phyloP scores from a whole-genome alignment of 2,888 invertebrate genomes.

The Xestobium rufovillosum region DNA sequence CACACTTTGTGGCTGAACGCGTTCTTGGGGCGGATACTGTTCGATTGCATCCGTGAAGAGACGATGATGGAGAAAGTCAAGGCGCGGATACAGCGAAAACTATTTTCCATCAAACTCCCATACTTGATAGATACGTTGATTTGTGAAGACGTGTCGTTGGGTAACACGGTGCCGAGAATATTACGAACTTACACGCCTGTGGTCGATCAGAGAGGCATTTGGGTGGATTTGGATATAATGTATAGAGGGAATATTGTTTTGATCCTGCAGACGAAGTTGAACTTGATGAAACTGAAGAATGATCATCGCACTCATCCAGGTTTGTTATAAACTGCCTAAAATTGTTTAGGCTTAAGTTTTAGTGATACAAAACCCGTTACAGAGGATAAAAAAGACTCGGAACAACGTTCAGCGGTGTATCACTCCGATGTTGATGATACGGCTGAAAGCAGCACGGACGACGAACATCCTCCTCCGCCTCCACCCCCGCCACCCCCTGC shows the following conservation, averaged over 20 bases:
- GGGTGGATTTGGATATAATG: constrained; percentile 77
- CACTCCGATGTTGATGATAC: constrained; percentile 73
- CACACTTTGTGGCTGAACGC: constrained; percentile 71
- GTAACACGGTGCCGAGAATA: constrained; percentile 60
- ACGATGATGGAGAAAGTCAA: constrained; percentile 62
- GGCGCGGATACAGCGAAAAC: constrained; percentile 76
- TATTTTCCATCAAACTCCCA: constrained; percentile 78
- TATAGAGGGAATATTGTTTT: constrained; percentile 74
- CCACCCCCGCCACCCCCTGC: constrained; percentile 9
- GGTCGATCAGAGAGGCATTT: constrained; percentile 75
- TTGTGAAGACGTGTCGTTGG: constrained; percentile 68
- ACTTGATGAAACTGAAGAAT: constrained; percentile 61
- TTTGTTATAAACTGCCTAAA: too few species aligned
- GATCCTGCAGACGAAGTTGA: constrained; percentile 82
- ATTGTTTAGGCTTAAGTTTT: too few species aligned
- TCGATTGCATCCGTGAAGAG: constrained; percentile 72
- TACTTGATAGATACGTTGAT: constrained; percentile 80
- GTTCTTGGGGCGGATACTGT: constrained; percentile 67
- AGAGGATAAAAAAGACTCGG: too few species aligned
- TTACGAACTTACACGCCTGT: constrained; percentile 56
- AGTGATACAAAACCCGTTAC: too few species aligned
- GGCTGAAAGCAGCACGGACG: constrained; percentile 72
- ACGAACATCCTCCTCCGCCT: constrained; percentile 42
- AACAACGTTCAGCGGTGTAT: constrained; percentile 52
- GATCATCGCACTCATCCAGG: constrained; percentile 25